A percentile compares a stretch with the other conserved stretches of the same genome.
Evolutionary conservation across 2,797 vertebrate genomes (phyloP).

Genomic region (Tachyglossus aculeatus): DNA sequence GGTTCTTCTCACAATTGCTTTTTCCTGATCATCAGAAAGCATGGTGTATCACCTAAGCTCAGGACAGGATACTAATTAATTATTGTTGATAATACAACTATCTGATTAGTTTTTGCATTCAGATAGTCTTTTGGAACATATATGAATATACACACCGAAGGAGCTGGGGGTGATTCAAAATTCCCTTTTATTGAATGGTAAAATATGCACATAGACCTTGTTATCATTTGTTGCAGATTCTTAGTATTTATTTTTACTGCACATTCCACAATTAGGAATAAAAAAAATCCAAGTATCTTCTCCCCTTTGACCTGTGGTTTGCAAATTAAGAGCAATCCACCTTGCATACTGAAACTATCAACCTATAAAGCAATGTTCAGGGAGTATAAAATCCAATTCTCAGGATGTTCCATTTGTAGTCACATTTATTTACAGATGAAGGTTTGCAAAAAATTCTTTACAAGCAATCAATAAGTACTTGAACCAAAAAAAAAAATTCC

Average conservation of each 20-base stretch:
- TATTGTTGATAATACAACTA: conserved; percentile 21
- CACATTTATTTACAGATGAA: too few species aligned
- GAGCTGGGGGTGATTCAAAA: conserved; percentile 13
- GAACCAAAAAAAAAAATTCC: background rate
- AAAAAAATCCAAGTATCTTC: too few species aligned
- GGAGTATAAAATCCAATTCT: too few species aligned
- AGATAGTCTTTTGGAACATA: background rate
- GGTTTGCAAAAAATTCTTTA: background rate
- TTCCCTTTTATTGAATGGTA: background rate
- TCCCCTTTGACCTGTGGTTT: too few species aligned
- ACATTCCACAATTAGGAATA: too few species aligned
- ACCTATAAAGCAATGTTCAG: too few species aligned
- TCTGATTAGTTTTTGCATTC: background rate
- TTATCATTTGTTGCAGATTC: background rate
- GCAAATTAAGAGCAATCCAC: too few species aligned
- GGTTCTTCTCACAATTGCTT: background rate
- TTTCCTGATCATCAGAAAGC: background rate
- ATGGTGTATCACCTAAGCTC: background rate
- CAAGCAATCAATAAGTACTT: too few species aligned
- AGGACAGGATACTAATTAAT: conserved; percentile 17
- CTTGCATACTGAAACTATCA: too few species aligned
- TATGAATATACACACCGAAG: conserved; percentile 34
- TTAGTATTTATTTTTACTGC: background rate
- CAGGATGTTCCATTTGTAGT: too few species aligned
- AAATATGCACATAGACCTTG: too few species aligned